These are phyloP conservation scores for Lacanobia wlatinum DNA, from an alignment of 2,888 invertebrate species.

Conservation along the genomic window DNA sequence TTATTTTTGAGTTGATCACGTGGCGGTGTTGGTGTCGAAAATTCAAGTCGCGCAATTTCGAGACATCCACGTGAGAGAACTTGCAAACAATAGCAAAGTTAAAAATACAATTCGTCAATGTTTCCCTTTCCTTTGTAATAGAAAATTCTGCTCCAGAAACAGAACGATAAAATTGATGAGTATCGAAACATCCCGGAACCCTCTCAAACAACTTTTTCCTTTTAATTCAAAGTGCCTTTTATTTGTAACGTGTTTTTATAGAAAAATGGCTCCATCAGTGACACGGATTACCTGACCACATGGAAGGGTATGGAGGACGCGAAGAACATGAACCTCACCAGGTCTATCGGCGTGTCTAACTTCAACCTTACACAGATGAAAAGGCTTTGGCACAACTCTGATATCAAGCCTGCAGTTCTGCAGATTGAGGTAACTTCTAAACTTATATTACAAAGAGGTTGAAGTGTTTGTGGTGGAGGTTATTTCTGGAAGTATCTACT, in stretches of 20 bases:
- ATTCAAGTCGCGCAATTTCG: neutral
- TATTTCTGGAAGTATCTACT: too few relatives aligned
- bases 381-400: conserved; percentile 92
- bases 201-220: neutral
- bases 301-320: conserved; percentile 95
- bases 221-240: too few relatives aligned
- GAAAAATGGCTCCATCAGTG: conserved; percentile 87
- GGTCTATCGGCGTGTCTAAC: conserved; percentile 96
- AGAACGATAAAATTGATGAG: neutral
- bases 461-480: too few relatives aligned
- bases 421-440: conserved; percentile 89
- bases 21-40: neutral
- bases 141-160: neutral
- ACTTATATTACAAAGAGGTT: neutral
- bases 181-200: neutral
- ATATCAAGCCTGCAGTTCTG: conserved; percentile 92
- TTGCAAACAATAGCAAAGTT: conserved; percentile 9
- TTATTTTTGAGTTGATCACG: conserved; percentile 25
- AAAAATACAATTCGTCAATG: neutral
- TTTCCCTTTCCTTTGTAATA: neutral
- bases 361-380: conserved; percentile 95
- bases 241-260: conserved; percentile 58
- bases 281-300: conserved; percentile 94
- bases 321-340: conserved; percentile 92
- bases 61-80: conserved; percentile 16